Conservation (phyloP, 1,140 invertebrate species). For the Drusus annulatus region DNA sequence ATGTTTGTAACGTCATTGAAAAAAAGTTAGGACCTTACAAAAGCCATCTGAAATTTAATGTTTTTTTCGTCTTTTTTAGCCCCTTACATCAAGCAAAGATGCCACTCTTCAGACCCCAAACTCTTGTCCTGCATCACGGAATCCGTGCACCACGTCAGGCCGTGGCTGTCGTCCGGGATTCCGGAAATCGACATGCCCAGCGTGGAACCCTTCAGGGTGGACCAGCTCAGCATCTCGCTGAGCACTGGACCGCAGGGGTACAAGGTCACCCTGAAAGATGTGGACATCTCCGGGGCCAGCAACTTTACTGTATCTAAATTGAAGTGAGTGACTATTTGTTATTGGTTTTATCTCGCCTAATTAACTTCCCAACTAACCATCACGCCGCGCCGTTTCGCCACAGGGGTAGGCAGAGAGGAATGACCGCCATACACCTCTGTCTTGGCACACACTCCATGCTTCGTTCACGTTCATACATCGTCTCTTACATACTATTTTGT, state of each 20-base stretch:
- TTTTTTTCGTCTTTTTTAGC: constrained; percentile 68
- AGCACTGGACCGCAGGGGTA: constrained; percentile 81
- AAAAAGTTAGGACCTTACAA: no score
- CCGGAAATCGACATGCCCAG: constrained; percentile 79
- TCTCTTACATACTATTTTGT: no score
- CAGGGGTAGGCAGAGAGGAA: no score
- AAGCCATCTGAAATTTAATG: no score
- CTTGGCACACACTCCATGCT: no score
- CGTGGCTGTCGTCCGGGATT: constrained; percentile 78
- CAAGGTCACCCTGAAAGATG: constrained; percentile 77
- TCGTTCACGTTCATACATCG: no score
- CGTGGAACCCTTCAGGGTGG: constrained; percentile 81
- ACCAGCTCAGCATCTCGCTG: constrained; percentile 77
- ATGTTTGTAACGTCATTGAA: no score
- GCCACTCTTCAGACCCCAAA: constrained; percentile 76
- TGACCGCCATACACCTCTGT: no score
- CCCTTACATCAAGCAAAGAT: constrained; percentile 78
- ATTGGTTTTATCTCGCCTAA: no score
- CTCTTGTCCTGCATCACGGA: constrained; percentile 75
- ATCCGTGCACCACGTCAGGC: constrained; percentile 76
- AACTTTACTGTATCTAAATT: constrained; percentile 79
- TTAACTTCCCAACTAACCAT: no score
- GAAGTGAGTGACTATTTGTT: constrained; percentile 70
- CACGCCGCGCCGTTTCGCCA: no score
- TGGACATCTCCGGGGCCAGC: constrained; percentile 79